Percentiles rank a stretch among this genome's conserved stretches.
Conservation (phyloP, 2,797 vertebrate genomes). For the Sciurus carolinensis region DNA sequence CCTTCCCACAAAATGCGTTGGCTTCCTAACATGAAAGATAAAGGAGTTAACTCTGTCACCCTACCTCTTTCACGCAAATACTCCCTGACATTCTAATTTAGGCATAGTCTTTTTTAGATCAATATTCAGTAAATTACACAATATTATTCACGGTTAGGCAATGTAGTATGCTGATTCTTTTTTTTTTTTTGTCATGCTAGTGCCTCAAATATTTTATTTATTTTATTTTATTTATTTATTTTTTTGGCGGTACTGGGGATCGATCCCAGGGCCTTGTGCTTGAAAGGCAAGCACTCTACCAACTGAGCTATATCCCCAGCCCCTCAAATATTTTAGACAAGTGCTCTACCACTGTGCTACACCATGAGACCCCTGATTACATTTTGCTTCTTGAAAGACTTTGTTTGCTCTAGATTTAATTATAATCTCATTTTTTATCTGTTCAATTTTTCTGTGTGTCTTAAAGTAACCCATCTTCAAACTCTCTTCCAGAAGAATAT, state of each 20-base stretch:
- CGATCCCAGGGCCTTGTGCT: too few species aligned
- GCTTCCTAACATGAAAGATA: background rate
- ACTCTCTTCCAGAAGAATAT: background rate
- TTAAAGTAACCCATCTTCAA: constrained; percentile 4
- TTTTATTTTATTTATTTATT: too few species aligned
- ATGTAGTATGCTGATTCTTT: background rate
- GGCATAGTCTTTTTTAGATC: background rate
- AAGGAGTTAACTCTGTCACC: background rate
- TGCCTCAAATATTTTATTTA: background rate
- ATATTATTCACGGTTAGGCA: background rate
- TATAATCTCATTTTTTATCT: background rate
- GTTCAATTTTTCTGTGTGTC: background rate
- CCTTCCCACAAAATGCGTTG: background rate
- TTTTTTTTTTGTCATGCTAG: background rate
- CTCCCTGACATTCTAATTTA: background rate
- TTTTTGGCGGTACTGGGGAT: too few species aligned
- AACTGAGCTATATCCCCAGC: too few species aligned
- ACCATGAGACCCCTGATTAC: background rate
- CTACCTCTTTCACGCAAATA: background rate
- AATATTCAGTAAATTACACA: background rate
- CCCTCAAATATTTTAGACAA: background rate
- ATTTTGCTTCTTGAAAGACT: constrained; percentile 30
- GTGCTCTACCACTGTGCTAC: background rate
- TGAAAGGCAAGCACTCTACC: too few species aligned
- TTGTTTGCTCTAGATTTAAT: background rate